A percentile compares a stretch with the other conserved stretches of the same genome.
These are phyloP conservation scores for Pipa parva DNA, from an alignment of 2,113 vertebrate species.

Conservation along the genomic window DNA sequence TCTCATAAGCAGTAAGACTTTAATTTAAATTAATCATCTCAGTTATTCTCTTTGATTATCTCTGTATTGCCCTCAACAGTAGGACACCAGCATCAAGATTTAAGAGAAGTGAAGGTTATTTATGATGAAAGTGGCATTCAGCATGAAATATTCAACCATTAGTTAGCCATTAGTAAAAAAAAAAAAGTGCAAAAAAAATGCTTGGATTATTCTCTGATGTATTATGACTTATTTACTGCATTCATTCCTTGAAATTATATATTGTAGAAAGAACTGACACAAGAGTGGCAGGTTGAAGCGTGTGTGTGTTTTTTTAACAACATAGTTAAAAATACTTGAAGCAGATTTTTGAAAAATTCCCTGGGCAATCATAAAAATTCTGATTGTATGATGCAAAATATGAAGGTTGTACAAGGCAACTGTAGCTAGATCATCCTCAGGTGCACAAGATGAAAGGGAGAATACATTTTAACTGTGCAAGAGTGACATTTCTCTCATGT, in stretches of 20 bases:
- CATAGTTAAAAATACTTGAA: too few species aligned
- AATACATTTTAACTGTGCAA: not conserved
- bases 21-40: constrained; percentile 9
- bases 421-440: not conserved
- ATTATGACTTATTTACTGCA: too few species aligned
- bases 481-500: constrained; percentile 22
- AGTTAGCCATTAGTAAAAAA: too few species aligned
- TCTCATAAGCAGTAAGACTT: not conserved
- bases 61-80: not conserved
- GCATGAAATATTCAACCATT: constrained; percentile 8
- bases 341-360: too few species aligned
- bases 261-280: too few species aligned
- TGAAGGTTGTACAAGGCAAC: not conserved
- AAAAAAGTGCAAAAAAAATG: too few species aligned
- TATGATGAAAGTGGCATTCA: not conserved
- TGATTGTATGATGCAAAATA: not conserved
- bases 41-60: constrained; percentile 2
- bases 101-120: constrained; percentile 9
- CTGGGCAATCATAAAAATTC: not conserved
- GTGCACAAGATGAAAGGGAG: constrained; percentile 1
- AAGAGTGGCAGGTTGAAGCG: too few species aligned
- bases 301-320: too few species aligned
- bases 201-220: too few species aligned
- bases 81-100: not conserved
- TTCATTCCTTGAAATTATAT: too few species aligned